These are phyloP conservation scores for Cinclus cinclus DNA, from an alignment of 2,113 vertebrate species.

Conservation along the genomic window DNA sequence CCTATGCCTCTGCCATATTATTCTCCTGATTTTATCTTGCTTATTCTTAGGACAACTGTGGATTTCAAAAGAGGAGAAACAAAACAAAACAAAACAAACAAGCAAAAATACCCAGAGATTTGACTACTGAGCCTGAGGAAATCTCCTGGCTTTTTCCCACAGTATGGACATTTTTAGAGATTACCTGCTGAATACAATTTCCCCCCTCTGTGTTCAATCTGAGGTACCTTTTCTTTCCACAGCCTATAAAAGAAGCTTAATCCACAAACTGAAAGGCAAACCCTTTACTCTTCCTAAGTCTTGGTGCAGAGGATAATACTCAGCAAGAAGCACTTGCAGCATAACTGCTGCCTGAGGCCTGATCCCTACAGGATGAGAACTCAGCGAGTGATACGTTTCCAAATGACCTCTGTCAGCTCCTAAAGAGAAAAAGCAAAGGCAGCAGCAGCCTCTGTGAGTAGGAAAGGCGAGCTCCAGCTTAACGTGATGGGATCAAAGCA, in stretches of 20 bases:
- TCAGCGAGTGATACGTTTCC: neutral
- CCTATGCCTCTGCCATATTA: neutral
- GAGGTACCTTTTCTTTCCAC: neutral
- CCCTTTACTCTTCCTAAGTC: neutral
- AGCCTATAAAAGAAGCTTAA: neutral
- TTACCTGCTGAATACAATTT: neutral
- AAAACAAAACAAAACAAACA: neutral
- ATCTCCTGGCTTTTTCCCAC: neutral
- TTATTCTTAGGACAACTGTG: neutral
- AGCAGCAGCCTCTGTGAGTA: neutral
- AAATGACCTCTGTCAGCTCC: neutral
- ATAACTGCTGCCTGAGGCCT: neutral
- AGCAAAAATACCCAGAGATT: neutral
- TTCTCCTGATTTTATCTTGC: neutral
- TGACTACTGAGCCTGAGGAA: neutral
- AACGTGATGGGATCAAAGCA: neutral
- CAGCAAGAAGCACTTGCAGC: neutral
- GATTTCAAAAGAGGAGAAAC: neutral
- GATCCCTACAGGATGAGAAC: neutral
- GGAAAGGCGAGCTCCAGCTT: neutral
- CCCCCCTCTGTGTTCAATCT: neutral
- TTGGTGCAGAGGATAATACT: neutral
- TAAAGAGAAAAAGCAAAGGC: neutral
- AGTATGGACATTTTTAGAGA: neutral
- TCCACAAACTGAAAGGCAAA: neutral